A percentile compares a stretch with the other conserved stretches of the same genome.
These are phyloP conservation scores for Columbina picui DNA, from an alignment of 2,113 vertebrate genomes.

Conservation along the genomic window DNA sequence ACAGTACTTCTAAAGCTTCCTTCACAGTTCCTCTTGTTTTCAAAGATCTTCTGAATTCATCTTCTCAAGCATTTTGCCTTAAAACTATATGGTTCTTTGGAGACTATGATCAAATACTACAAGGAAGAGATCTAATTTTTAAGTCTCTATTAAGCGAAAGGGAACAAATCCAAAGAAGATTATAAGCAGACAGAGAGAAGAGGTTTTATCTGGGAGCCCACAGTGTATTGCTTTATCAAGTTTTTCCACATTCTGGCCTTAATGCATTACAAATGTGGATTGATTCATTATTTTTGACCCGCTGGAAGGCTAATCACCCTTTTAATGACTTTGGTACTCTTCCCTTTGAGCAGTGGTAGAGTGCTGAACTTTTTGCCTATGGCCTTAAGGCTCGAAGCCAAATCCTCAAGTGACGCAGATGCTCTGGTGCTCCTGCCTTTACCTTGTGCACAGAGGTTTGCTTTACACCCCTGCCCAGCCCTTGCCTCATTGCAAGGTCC, in stretches of 20 bases:
- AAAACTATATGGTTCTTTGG: not conserved
- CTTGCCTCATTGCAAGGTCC: fast-evolving
- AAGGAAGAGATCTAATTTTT: not conserved
- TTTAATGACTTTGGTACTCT: slow-evolving; percentile 40
- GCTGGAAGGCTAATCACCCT: slow-evolving; percentile 24
- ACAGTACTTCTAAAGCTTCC: not conserved
- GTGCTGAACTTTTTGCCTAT: not conserved
- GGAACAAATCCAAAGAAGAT: slow-evolving; percentile 10
- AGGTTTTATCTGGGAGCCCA: not conserved
- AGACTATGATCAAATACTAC: not conserved
- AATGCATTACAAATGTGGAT: slow-evolving; percentile 15
- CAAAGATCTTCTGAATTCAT: not conserved
- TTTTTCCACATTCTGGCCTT: not conserved
- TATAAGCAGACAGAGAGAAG: not conserved
- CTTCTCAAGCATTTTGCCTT: not conserved
- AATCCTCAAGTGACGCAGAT: not conserved
- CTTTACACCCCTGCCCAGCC: no score
- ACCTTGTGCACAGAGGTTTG: not conserved
- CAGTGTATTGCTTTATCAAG: not conserved
- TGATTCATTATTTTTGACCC: slow-evolving; percentile 35
- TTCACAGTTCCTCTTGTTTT: not conserved
- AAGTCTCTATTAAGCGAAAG: not conserved
- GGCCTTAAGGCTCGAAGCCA: not conserved
- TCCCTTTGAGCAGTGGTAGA: not conserved
- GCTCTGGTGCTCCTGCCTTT: fast-evolving